A percentile compares a stretch with the other conserved stretches of the same genome.
Evolutionary conservation across 1,140 invertebrate species (phyloP).

Genomic region (Coelopa frigida): DNA sequence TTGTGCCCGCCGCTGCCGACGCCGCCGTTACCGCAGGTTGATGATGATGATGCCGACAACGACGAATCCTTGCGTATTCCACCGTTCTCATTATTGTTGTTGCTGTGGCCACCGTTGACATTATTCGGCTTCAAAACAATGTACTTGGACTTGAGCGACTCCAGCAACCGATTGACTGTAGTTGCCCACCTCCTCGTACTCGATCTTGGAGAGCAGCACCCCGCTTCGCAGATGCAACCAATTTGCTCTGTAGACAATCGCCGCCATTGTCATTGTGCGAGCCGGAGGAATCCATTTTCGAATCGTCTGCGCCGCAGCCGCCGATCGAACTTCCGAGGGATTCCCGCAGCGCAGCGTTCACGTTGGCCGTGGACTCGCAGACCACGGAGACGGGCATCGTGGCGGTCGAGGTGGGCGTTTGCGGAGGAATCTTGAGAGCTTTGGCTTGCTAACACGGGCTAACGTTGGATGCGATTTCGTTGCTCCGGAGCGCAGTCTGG

Average conservation of each 20-base stretch:
- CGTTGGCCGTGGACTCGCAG: conserved; percentile 35
- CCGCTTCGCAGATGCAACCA: conserved; percentile 58
- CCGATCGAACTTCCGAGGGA: conserved; percentile 26
- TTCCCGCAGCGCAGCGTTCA: conserved; percentile 39
- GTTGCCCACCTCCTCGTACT: conserved; percentile 68
- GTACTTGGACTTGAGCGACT: conserved; percentile 72
- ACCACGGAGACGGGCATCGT: conserved; percentile 37
- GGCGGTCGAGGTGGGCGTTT: conserved; percentile 28
- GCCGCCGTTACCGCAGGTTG: too few species aligned
- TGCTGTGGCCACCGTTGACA: conserved; percentile 22
- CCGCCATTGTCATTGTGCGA: conserved; percentile 15
- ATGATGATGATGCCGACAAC: too few species aligned
- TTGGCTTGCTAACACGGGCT: too few species aligned
- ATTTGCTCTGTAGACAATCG: conserved; percentile 30
- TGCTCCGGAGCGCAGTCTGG: too few species aligned
- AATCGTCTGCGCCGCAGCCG: background rate
- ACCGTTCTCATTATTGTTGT: conserved; percentile 13
- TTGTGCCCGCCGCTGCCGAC: too few species aligned
- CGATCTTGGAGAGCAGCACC: conserved; percentile 65
- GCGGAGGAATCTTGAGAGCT: conserved; percentile 39
- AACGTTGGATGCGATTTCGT: too few species aligned
- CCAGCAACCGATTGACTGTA: conserved; percentile 63
- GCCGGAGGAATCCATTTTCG: too few species aligned
- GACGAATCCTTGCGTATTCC: too few species aligned
- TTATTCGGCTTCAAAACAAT: conserved; percentile 66